These are phyloP conservation scores for Buathra laborator DNA, from an alignment of 2,888 invertebrate genomes.

Conservation along the genomic window DNA sequence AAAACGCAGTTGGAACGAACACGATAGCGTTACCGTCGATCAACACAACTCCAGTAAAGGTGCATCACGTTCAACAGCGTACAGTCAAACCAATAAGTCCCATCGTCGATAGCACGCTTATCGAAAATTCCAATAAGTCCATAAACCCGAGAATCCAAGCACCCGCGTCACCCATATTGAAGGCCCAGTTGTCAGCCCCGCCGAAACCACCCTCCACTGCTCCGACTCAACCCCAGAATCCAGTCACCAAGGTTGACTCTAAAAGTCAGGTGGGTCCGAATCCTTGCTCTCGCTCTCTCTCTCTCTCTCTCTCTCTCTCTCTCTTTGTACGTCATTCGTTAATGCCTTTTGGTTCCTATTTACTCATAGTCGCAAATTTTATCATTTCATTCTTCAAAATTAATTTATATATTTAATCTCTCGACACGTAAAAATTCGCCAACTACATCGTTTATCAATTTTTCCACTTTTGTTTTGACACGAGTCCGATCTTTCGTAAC, in stretches of 20 bases:
- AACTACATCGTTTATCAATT: conserved; percentile 43
- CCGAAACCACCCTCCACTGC: conserved; percentile 85
- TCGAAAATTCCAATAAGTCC: conserved; percentile 76
- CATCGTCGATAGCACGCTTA: conserved; percentile 80
- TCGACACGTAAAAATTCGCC: conserved; percentile 5
- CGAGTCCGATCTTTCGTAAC: conserved; percentile 61
- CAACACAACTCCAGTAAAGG: conserved; percentile 86
- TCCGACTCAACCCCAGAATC: conserved; percentile 78
- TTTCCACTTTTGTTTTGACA: conserved; percentile 63
- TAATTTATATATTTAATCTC: conserved; percentile 65
- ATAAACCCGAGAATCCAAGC: conserved; percentile 84
- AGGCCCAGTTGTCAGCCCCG: conserved; percentile 93
- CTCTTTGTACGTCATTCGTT: conserved; percentile 75
- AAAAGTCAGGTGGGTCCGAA: conserved; percentile 88
- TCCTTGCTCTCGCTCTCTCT: conserved; percentile 76
- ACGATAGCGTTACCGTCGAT: conserved; percentile 66
- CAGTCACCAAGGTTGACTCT: conserved; percentile 85
- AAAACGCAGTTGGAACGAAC: conserved; percentile 75
- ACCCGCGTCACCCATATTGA: conserved; percentile 92
- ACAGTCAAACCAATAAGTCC: conserved; percentile 82
- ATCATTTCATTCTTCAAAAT: conserved; percentile 37
- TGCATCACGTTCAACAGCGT: conserved; percentile 84
- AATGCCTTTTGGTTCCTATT: conserved; percentile 71
- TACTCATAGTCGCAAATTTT: conserved; percentile 63
- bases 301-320: conserved; percentile 73